phyloP scores from a whole-genome alignment of 2,113 vertebrate genomes.

The Microcebus lehilahytsara region DNA sequence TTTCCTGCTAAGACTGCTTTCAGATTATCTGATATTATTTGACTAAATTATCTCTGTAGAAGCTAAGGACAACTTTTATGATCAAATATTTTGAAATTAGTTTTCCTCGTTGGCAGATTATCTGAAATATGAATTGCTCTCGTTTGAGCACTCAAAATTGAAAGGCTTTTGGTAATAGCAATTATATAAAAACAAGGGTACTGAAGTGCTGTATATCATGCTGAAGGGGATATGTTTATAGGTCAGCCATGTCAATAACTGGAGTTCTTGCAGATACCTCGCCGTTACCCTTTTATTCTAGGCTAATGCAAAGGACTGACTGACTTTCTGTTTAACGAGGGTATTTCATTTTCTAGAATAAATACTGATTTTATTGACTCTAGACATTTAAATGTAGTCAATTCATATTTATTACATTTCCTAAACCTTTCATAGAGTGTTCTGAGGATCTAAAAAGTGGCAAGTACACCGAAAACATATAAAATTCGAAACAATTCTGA shows the following conservation, averaged over 20 bases:
- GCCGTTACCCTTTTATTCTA: constrained; percentile 68
- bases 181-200: constrained; percentile 85
- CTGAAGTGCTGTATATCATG: constrained; percentile 82
- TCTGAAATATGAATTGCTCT: constrained; percentile 85
- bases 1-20: constrained; percentile 85
- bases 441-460: background rate
- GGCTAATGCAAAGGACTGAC: constrained; percentile 67
- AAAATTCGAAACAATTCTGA: background rate
- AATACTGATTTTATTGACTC: constrained; percentile 60
- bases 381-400: constrained; percentile 33
- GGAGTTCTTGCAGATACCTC: constrained; percentile 77
- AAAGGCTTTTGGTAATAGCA: constrained; percentile 83
- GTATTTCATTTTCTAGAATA: constrained; percentile 27
- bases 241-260: constrained; percentile 86
- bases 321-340: constrained; percentile 57
- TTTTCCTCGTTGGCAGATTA: constrained; percentile 84
- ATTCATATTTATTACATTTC: constrained; percentile 57
- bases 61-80: constrained; percentile 85
- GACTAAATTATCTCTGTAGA: constrained; percentile 87
- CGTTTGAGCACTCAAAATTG: constrained; percentile 84
- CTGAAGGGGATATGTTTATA: constrained; percentile 84
- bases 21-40: constrained; percentile 90
- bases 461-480: background rate
- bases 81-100: constrained; percentile 89
- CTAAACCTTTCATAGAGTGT: constrained; percentile 16